phyloP scores from a whole-genome alignment of 2,888 invertebrate genomes.

The Nesidiocoris tenuis region DNA sequence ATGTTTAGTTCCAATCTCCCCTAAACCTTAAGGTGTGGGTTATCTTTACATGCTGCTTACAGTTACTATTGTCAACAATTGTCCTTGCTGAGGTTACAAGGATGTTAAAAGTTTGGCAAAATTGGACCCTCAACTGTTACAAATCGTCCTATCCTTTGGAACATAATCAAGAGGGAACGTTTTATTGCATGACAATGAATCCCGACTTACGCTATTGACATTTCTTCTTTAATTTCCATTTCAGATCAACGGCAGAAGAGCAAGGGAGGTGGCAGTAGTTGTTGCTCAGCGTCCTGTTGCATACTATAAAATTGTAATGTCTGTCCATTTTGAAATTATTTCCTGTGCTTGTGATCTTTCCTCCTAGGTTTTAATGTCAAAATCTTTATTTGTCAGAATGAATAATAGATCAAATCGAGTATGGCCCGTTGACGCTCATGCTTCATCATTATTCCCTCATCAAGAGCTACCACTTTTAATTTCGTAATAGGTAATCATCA shows the following conservation, averaged over 20 bases:
- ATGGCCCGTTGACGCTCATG: background rate
- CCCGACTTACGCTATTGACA: too few species aligned
- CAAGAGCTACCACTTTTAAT: background rate
- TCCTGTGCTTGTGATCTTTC: background rate
- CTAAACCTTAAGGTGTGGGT: too few species aligned
- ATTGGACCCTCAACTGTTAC: too few species aligned
- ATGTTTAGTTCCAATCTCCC: too few species aligned
- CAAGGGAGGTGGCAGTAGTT: slow-evolving; percentile 92
- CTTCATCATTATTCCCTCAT: background rate
- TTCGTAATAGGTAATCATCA: too few species aligned
- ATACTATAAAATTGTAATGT: slow-evolving; percentile 43
- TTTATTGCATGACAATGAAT: too few species aligned
- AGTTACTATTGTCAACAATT: too few species aligned
- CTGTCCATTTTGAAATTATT: slow-evolving; percentile 19
- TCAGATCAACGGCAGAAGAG: slow-evolving; percentile 93
- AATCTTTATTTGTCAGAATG: background rate
- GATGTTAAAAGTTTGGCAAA: too few species aligned
- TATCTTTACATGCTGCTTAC: too few species aligned
- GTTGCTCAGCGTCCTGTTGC: slow-evolving; percentile 60
- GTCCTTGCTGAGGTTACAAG: too few species aligned
- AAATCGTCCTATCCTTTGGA: too few species aligned
- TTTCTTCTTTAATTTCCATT: slow-evolving; percentile 55
- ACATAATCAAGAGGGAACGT: too few species aligned
- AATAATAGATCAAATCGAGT: background rate
- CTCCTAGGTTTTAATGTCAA: background rate